phyloP scores from a whole-genome alignment of 1,140 invertebrate species.

The Amphibalanus amphitrite region DNA sequence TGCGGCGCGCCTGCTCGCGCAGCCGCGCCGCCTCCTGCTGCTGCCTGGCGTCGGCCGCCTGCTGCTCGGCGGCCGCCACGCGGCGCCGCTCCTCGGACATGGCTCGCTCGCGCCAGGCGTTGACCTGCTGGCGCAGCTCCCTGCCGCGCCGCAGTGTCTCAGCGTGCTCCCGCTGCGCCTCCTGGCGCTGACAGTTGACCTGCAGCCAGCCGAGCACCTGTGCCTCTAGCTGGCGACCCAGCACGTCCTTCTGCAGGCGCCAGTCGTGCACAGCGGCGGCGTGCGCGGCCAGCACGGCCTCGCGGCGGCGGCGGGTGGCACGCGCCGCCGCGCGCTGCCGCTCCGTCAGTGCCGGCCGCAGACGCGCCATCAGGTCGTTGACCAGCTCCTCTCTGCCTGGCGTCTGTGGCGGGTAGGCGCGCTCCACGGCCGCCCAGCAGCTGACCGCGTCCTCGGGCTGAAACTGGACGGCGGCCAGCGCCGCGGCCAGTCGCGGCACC shows the following conservation, averaged over 20 bases:
- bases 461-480: not conserved
- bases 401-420: not conserved
- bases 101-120: not conserved
- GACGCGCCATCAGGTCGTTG: not conserved
- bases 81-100: not conserved
- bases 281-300: not conserved
- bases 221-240: not conserved
- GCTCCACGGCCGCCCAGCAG: not conserved
- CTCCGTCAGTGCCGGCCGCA: not conserved
- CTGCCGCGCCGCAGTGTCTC: not conserved
- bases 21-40: not conserved
- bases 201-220: not conserved
- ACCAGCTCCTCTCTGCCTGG: not conserved
- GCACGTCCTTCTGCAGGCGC: not conserved
- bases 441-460: not conserved
- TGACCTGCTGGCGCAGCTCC: not conserved
- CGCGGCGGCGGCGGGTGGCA: no score
- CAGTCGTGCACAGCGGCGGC: not conserved
- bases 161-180: not conserved
- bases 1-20: not conserved
- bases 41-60: not conserved
- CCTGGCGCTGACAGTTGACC: not conserved
- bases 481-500: not conserved
- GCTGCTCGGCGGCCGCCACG: no score
- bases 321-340: not conserved